Conservation (phyloP, 1,140 invertebrate genomes). For the Augochlora pura region DNA sequence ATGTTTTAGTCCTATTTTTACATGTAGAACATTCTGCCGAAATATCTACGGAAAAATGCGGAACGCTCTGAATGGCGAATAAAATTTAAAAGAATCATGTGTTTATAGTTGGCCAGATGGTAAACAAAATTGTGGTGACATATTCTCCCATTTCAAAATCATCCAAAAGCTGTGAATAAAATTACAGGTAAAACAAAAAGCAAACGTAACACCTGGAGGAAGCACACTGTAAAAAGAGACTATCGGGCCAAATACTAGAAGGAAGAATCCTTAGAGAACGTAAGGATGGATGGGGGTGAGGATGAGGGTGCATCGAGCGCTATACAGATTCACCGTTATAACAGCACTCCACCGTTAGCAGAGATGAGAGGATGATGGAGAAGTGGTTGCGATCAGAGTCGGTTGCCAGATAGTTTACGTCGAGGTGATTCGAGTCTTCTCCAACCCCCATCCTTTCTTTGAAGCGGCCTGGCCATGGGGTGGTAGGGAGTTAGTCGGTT, state of each 20-base stretch:
- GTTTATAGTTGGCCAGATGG: too few relatives aligned
- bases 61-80: too few relatives aligned
- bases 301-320: slow-evolving; percentile 19
- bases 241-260: background rate
- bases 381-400: slow-evolving; percentile 68
- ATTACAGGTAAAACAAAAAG: too few relatives aligned
- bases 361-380: slow-evolving; percentile 45
- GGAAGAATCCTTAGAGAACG: slow-evolving; percentile 5
- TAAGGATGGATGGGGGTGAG: background rate
- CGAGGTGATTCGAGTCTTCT: slow-evolving; percentile 31
- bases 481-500: slow-evolving; percentile 60
- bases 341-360: slow-evolving; percentile 8
- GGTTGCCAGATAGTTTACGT: slow-evolving; percentile 53
- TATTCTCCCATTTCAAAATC: too few relatives aligned
- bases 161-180: too few relatives aligned
- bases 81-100: too few relatives aligned
- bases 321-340: slow-evolving; percentile 31
- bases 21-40: too few relatives aligned
- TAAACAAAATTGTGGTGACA: too few relatives aligned
- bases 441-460: slow-evolving; percentile 11
- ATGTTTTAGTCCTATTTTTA: too few relatives aligned
- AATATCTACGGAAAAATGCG: too few relatives aligned
- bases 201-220: too few relatives aligned
- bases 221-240: too few relatives aligned
- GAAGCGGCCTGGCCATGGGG: background rate